phyloP scores from a whole-genome alignment of 2,113 vertebrate species.

The Cynoglossus semilaevis region DNA sequence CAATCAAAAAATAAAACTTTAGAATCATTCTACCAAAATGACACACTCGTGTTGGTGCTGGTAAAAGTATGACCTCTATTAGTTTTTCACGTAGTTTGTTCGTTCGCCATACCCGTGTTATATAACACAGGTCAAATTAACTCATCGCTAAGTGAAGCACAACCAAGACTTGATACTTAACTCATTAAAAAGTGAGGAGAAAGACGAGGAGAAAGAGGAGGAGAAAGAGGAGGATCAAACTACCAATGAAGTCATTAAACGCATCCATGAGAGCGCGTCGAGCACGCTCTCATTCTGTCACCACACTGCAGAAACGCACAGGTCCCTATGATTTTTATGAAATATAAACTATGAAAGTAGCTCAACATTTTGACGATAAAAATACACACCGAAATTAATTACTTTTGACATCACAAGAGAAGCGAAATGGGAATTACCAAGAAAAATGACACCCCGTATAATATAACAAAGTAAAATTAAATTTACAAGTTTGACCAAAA shows the following conservation, averaged over 20 bases:
- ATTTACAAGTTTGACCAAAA: too few relatives aligned
- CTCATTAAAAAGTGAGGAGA: slow-evolving; percentile 15
- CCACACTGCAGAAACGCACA: background rate
- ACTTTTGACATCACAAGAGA: too few relatives aligned
- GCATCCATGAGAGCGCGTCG: slow-evolving; percentile 21
- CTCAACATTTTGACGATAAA: too few relatives aligned
- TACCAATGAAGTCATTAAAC: slow-evolving; percentile 54
- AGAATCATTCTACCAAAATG: slow-evolving; percentile 33
- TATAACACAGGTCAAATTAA: background rate
- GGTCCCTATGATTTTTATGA: background rate
- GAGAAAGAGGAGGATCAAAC: slow-evolving; percentile 9
- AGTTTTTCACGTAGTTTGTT: too few relatives aligned
- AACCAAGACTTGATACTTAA: background rate
- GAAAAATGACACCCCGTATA: too few relatives aligned
- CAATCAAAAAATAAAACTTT: slow-evolving; percentile 39
- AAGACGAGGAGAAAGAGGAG: background rate
- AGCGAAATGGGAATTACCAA: too few relatives aligned
- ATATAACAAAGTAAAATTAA: too few relatives aligned
- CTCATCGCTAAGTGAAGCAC: background rate
- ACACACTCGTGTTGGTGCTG: slow-evolving; percentile 37
- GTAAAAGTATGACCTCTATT: too few relatives aligned
- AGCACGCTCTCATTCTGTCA: slow-evolving; percentile 15
- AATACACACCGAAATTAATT: too few relatives aligned
- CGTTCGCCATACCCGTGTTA: slow-evolving; percentile 28
- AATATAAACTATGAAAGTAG: background rate